phyloP scores from a whole-genome alignment of 2,113 vertebrate genomes.

The Nothoprocta perdicaria region DNA sequence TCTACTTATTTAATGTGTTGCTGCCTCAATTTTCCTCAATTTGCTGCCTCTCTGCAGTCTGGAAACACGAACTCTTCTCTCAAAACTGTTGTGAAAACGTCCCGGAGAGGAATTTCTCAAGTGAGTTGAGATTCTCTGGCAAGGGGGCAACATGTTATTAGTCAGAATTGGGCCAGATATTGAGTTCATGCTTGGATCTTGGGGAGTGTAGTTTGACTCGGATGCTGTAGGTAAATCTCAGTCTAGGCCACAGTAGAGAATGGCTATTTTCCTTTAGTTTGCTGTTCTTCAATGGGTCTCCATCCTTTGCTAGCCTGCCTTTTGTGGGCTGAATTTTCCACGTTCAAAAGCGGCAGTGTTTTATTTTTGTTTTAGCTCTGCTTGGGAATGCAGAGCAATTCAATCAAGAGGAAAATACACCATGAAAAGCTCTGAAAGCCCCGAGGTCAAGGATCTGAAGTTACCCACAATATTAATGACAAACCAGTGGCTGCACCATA shows the following conservation, averaged over 20 bases:
- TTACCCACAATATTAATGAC: constrained; percentile 77
- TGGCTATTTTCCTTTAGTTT: constrained; percentile 55
- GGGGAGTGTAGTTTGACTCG: neutral
- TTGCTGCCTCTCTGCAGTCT: neutral
- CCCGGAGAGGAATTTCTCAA: neutral
- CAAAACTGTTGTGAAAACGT: neutral
- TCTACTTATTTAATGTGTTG: neutral
- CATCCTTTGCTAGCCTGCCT: constrained; percentile 57
- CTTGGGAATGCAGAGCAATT: constrained; percentile 75
- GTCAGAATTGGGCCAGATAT: neutral
- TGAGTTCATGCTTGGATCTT: neutral
- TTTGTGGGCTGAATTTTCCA: constrained; percentile 66
- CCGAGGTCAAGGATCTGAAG: constrained; percentile 76
- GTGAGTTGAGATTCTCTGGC: neutral
- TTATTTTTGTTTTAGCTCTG: constrained; percentile 70
- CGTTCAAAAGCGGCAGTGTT: constrained; percentile 69
- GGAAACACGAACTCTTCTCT: neutral
- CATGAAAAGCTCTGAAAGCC: constrained; percentile 75
- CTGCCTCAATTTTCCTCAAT: neutral
- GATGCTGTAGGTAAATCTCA: constrained; percentile 50
- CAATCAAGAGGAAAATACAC: constrained; percentile 76
- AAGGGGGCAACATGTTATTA: neutral
- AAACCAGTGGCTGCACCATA: constrained; percentile 68
- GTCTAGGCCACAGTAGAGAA: constrained; percentile 22
- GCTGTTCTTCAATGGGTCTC: constrained; percentile 49